Base-by-base conservation (phyloP, 2,888 invertebrate genomes). In the Emmelina monodactyla region DNA sequence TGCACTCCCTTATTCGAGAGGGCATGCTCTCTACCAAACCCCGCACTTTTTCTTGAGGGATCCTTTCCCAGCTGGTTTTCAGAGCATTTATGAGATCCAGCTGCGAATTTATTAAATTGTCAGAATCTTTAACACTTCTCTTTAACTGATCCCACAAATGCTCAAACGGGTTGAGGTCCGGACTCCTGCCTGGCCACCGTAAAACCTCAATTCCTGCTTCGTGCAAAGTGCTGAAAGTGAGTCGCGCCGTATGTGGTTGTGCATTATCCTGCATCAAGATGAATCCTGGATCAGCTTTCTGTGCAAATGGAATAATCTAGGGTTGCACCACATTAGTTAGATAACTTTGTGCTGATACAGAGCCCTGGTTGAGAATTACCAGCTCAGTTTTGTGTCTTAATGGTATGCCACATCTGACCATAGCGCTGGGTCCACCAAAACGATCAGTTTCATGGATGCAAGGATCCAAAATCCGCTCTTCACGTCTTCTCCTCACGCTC, bases 111-210 rank as follows among this genome's bases (percentile, higher is more conserved):
- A 2, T 28, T 16, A 2, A 7, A n/a, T n/a, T n/a, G n/a, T n/a
- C n/a, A n/a, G n/a, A n/a, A n/a, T n/a, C n/a, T 29, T 13, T 14
- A 16, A 30, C 25, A 13, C 15, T 29, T n/a, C 25, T 33, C 33
- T 38, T 34, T 15, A 38, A 22, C 1, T 34, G 15, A 14, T 42
- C 38, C 35, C 37, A 40, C 19, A 40, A 36, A 16, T 40, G 38
- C 28, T 40, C 38, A 22, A 42, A 40, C 7, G 42, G 38, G 16
- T 38, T 39, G 16, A 41, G 36, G 14, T 37, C 39, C 12, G 37
- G 38, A 33, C 36, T 37, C 35, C 31, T 40, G 34, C 42, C 42
- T 35, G 39, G 42, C 42, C 40, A 40, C 34, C 37, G 39, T 37
- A 44, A 37, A 31, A 41, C 32, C 25, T 32, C 13, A 31, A 40